A percentile compares a stretch with the other conserved stretches of the same genome.
Conservation (phyloP, 2,113 vertebrate genomes). For the Misgurnus mizolepis region DNA sequence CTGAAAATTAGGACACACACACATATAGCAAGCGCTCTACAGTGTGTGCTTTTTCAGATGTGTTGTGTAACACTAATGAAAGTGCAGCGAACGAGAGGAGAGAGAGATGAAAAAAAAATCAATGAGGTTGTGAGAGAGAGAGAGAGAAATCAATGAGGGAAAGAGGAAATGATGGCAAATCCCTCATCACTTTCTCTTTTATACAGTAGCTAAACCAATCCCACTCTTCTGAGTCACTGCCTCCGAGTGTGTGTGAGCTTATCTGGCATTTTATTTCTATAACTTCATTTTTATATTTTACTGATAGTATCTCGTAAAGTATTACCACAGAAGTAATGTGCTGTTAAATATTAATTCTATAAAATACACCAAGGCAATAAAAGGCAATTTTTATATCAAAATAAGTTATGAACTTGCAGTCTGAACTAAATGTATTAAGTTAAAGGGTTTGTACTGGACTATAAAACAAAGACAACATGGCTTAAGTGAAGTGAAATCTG, state of each 20-base stretch:
- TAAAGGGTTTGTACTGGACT: neutral
- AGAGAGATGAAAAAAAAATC: neutral
- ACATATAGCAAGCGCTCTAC: conserved; percentile 3
- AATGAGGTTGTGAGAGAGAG: conserved; percentile 1
- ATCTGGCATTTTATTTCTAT: neutral
- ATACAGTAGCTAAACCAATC: conserved; percentile 9
- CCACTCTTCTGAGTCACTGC: neutral
- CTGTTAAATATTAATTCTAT: neutral
- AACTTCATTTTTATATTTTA: neutral
- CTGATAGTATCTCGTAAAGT: neutral
- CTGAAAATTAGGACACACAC: conserved; percentile 39
- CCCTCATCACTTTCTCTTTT: neutral
- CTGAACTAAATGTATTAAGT: neutral
- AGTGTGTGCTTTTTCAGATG: conserved; percentile 4
- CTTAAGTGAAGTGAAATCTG: too few relatives aligned
- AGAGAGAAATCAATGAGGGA: neutral
- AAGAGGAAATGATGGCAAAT: neutral
- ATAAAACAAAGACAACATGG: neutral
- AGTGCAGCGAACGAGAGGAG: neutral
- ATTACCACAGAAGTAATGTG: neutral
- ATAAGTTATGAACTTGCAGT: neutral
- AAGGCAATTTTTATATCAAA: neutral
- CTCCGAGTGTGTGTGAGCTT: neutral
- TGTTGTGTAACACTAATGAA: conserved; percentile 15
- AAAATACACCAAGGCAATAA: neutral